Percentiles rank a stretch among this genome's conserved stretches.
phyloP scores from a whole-genome alignment of 2,797 vertebrate genomes.

The Hippopotamyrus pictus region DNA sequence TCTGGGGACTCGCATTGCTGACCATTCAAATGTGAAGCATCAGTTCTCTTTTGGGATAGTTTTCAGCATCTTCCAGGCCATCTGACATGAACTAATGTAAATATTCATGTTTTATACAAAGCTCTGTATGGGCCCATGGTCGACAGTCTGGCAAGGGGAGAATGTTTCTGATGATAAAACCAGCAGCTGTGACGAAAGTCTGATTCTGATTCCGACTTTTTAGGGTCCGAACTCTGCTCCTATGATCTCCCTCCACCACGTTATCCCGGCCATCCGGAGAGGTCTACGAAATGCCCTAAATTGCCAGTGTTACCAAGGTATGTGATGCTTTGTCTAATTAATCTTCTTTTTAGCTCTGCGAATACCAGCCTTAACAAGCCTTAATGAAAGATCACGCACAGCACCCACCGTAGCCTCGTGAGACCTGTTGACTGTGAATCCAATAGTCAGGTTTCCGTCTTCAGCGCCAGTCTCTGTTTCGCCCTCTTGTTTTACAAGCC shows the following conservation, averaged over 20 bases:
- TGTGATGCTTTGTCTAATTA: constrained; percentile 25
- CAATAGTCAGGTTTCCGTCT: background rate
- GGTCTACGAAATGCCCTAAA: constrained; percentile 79
- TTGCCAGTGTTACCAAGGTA: constrained; percentile 73
- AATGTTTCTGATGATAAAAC: background rate
- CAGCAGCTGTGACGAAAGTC: background rate
- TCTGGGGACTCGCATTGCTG: background rate
- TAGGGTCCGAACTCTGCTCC: constrained; percentile 83
- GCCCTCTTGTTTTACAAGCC: background rate
- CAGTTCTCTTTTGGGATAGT: constrained; percentile 8
- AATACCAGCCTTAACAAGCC: background rate
- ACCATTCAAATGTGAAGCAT: background rate
- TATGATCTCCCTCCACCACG: constrained; percentile 77
- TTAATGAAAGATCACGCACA: background rate
- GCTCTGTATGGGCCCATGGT: background rate
- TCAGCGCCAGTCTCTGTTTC: background rate
- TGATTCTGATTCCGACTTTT: constrained; percentile 18
- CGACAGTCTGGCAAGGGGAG: background rate
- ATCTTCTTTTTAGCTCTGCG: background rate
- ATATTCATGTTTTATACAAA: background rate
- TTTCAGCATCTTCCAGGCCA: background rate
- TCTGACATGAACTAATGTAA: background rate
- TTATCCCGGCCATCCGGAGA: constrained; percentile 71
- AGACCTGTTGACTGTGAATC: background rate
- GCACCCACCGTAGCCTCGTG: background rate